Percentiles rank a stretch among this genome's conserved stretches.
Conservation (phyloP, 2,888 invertebrate species). For the Acronicta aceris region DNA sequence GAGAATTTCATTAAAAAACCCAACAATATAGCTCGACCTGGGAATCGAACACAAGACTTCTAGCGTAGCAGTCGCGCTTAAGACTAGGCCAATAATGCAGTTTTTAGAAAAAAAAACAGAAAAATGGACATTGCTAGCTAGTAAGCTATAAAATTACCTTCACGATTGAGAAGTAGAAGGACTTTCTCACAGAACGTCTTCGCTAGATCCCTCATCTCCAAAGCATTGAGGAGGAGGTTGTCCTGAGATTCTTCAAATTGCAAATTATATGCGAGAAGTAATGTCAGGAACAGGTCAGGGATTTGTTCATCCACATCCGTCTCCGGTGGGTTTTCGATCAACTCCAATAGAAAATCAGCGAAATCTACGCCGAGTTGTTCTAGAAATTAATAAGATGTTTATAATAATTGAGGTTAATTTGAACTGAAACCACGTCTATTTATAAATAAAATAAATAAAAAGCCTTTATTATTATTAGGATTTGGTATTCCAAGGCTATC, state of each 20-base stretch:
- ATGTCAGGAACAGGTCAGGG: slow-evolving; percentile 94
- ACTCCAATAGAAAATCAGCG: slow-evolving; percentile 93
- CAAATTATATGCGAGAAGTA: slow-evolving; percentile 96
- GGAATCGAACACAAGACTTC: too few species aligned
- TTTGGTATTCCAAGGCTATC: too few species aligned
- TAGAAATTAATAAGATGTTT: slow-evolving; percentile 68
- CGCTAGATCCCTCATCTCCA: slow-evolving; percentile 92
- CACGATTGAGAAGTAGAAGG: slow-evolving; percentile 95
- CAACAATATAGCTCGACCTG: too few species aligned
- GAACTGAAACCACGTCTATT: too few species aligned
- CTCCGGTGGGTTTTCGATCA: slow-evolving; percentile 94
- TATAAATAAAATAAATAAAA: too few species aligned
- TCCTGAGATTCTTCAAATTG: slow-evolving; percentile 93
- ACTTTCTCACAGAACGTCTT: slow-evolving; percentile 97
- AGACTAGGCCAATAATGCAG: too few species aligned
- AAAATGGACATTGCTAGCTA: too few species aligned
- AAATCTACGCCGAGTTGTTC: slow-evolving; percentile 96
- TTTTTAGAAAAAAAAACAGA: too few species aligned
- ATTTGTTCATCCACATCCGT: slow-evolving; percentile 95
- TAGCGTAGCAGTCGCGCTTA: too few species aligned
- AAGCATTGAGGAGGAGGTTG: slow-evolving; percentile 92
- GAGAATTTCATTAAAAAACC: too few species aligned
- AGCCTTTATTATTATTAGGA: too few species aligned
- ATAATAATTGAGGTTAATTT: too few species aligned
- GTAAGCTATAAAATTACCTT: slow-evolving; percentile 89